These are phyloP conservation scores for Caenorhabditis angaria DNA, from an alignment of 2,888 invertebrate species.

Conservation along the genomic window DNA sequence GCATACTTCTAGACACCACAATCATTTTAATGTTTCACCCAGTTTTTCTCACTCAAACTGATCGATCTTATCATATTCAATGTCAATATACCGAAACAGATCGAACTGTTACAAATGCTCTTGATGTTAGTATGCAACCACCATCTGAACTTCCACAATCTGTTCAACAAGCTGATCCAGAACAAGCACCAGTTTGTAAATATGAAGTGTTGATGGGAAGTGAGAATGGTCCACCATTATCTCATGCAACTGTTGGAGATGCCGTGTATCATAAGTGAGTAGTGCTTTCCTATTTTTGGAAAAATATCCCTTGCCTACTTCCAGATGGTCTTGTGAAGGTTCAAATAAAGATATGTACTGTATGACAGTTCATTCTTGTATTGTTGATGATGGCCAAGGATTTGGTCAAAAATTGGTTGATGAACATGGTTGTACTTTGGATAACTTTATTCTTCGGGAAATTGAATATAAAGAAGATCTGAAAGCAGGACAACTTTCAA, in stretches of 20 bases:
- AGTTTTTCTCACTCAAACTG: constrained; percentile 61
- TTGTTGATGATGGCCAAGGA: constrained; percentile 69
- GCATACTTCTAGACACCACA: constrained; percentile 63
- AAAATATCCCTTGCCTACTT: background rate
- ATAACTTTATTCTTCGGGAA: constrained; percentile 56
- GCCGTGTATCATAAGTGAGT: constrained; percentile 58
- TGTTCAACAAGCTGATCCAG: constrained; percentile 33
- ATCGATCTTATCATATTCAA: constrained; percentile 62
- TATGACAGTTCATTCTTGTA: constrained; percentile 68
- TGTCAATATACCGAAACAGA: constrained; percentile 63
- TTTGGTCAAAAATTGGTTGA: constrained; percentile 64
- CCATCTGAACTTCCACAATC: constrained; percentile 56
- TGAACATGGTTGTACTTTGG: constrained; percentile 64
- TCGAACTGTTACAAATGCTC: constrained; percentile 54
- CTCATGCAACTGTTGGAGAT: constrained; percentile 65
- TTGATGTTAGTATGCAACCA: constrained; percentile 63
- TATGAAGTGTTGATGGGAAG: constrained; percentile 61
- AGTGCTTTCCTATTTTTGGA: background rate
- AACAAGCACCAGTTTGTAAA: constrained; percentile 54
- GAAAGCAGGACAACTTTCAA: constrained; percentile 55
- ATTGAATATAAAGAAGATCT: constrained; percentile 55
- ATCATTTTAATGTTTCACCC: constrained; percentile 68
- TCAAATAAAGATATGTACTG: constrained; percentile 51
- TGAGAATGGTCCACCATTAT: constrained; percentile 48
- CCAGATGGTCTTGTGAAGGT: constrained; percentile 55